Evolutionary conservation across 2,888 invertebrate genomes (phyloP).

Genomic region (Harpalus rubripes): DNA sequence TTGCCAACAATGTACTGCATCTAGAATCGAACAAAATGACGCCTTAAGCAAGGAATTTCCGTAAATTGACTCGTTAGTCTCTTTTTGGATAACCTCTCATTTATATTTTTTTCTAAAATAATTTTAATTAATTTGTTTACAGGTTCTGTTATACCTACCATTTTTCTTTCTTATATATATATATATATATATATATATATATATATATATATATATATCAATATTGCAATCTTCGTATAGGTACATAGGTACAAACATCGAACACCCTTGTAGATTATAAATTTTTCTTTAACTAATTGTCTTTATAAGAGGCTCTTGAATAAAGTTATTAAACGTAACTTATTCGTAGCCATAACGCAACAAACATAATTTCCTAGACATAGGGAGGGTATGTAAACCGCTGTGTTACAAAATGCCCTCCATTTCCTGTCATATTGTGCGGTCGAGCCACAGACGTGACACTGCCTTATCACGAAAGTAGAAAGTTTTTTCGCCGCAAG

Average conservation of each 20-base stretch:
- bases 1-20: no score
- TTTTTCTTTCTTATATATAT: no score
- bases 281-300: constrained; percentile 4
- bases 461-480: constrained; percentile 52
- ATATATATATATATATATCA: no score
- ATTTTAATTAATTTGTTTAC: no score
- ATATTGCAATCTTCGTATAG: no score
- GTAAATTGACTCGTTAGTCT: no score
- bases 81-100: no score
- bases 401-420: constrained; percentile 21
- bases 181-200: no score
- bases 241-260: background rate
- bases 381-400: constrained; percentile 46
- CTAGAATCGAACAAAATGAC: no score
- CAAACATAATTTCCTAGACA: constrained; percentile 37
- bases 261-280: constrained; percentile 11
- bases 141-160: no score
- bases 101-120: no score
- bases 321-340: constrained; percentile 42
- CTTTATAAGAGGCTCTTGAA: constrained; percentile 16
- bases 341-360: constrained; percentile 37
- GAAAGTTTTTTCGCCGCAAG: constrained; percentile 50
- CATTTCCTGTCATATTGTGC: constrained; percentile 55
- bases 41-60: no score
- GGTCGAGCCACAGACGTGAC: constrained; percentile 27